Base-by-base conservation (phyloP, 92 coral and sea anemone genomes). In the Bergia sp. region DNA sequence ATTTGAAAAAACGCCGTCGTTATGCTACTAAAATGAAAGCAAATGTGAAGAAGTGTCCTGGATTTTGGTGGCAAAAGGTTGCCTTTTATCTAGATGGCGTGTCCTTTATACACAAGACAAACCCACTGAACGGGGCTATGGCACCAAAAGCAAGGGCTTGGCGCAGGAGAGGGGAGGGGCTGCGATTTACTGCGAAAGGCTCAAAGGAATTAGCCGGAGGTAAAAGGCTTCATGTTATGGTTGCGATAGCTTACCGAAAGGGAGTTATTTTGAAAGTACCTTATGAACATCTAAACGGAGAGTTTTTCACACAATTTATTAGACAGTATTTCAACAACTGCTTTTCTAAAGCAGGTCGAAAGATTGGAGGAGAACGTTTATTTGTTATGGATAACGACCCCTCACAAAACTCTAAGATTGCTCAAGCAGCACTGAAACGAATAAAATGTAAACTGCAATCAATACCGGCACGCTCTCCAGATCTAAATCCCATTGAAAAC, bases 351-450 rank as follows among this genome's bases (percentile, higher is more conserved):
- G 89, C 92, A 15, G 82, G 86, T 39, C 77, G 75, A 36, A 89
- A 87, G 79, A 82, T 40, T 15, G 85, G 89, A 49, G 88, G 89
- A 20, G 66, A 80, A 79, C 65, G 93, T 12, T 39, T 92, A 73
- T 92, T 92, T 84, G 91, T 92, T 36, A 92, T 88, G 90, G 88
- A 88, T 85, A 93, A 93, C 88, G 93, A 93, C 72, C 90, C 95
- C 38, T 82, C 91, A 66, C 95, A 93, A 91, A 83, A 77, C 40
- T 57, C 87, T 67, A 87, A 64, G 37, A 20, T 9, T 8, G 65
- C 92, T 13, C 65, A 72, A 82, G 23, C 29, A 77, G 91, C 92
- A 8, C 53, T 78, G 38, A 58, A 90, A 80, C 89, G 91, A 15
- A 82, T 91, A 21, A 91, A 91, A 77, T 87, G 88, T 61, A 91